Base-by-base conservation (phyloP, 2,888 invertebrate genomes). In the Leptinotarsa peninsularis region DNA sequence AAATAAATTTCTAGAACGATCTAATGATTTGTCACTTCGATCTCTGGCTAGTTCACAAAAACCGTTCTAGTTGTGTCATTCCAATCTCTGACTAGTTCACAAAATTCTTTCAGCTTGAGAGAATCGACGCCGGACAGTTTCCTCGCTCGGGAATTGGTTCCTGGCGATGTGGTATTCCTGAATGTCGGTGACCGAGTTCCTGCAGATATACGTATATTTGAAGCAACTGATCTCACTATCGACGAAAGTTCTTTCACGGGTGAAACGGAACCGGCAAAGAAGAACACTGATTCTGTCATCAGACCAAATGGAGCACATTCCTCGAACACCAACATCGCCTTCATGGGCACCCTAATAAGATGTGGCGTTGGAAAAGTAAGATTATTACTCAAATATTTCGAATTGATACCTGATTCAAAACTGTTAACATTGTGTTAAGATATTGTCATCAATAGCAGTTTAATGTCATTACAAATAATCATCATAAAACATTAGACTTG, bases 171-270 rank as follows among this genome's bases (percentile, higher is more conserved):
- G 78, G 95, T 99, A 1, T 92, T 95, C 83, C 90, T 99, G 71
- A 95, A 95, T 88, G 94, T 98, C 54, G 99, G 99, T 15, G 99
- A 99, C 89, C 91, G 98, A 72, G 97, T 99, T 63, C 99, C 99
- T 7, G 99, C 99, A 1, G 99, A 99, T 90, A 89, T 99, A 52
- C 91, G 99, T 52, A 91, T 99, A n/a, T 95, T 95, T 87, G 98
- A 98, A 87, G 93, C 97, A 0, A 93, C 94, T 17, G 98, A 98
- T 89, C 90, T 99, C 79, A 94, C 96, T 4, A 94, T 99, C 67
- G 99, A 99, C 88, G 99, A 99, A 89, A 98, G 98, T 71, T 98
- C 98, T 81, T 98, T 99, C 88, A 99, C 99, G 0, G 99, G 99
- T 4, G 99, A 99, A 90, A 98, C 98, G 0, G 97, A 98, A 86